Percentiles rank a stretch among this genome's conserved stretches.
Conservation (phyloP, 2,888 invertebrate species). For the Icerya purchasi region DNA sequence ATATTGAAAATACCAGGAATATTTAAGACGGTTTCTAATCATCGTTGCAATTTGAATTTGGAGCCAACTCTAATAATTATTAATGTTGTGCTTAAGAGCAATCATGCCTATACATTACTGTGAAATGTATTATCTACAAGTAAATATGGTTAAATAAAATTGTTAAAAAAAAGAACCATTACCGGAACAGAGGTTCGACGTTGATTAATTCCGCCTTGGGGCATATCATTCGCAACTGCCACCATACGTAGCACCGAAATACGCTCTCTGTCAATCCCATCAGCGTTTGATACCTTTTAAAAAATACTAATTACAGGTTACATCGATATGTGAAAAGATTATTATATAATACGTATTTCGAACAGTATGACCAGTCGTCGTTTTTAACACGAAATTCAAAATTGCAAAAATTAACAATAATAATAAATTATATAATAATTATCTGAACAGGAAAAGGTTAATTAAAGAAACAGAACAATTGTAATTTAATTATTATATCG, state of each 20-base stretch:
- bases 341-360: not conserved
- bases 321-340: no score
- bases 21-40: no score
- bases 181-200: conserved; percentile 37
- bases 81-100: no score
- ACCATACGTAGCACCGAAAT: conserved; percentile 42
- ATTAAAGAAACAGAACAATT: no score
- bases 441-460: no score
- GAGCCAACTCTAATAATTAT: no score
- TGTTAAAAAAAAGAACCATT: conserved; percentile 17
- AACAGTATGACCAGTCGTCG: not conserved
- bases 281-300: conserved; percentile 7
- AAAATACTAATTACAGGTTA: no score
- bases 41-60: no score
- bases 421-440: not conserved
- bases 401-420: not conserved
- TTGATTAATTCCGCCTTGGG: conserved; percentile 43
- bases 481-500: not conserved
- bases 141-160: no score
- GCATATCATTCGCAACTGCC: conserved; percentile 53
- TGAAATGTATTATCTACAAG: no score
- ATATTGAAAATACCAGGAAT: no score
- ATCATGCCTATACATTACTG: no score
- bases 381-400: not conserved
- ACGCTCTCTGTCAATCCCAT: conserved; percentile 19